Evolutionary conservation across 2,888 invertebrate species (phyloP).

Genomic region (Anoplius nigerrimus): DNA sequence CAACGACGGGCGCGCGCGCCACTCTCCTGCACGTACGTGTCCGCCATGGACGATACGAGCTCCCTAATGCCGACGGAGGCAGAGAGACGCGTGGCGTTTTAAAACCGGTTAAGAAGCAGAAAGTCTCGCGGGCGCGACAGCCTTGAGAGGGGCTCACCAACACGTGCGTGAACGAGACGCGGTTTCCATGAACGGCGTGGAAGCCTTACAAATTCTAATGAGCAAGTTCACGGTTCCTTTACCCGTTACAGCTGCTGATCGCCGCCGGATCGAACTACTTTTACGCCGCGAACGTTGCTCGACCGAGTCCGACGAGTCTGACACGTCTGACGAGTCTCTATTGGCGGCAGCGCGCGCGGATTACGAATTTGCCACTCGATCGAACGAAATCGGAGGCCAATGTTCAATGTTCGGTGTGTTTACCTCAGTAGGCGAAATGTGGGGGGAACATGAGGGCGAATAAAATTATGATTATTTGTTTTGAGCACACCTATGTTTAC

Average conservation of each 20-base stretch:
- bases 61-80: background rate
- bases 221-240: conserved; percentile 55
- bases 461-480: too few species aligned
- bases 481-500: too few species aligned
- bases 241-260: background rate
- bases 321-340: too few species aligned
- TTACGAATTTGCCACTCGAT: too few species aligned
- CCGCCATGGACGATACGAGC: too few species aligned
- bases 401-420: too few species aligned
- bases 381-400: too few species aligned
- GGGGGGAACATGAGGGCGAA: too few species aligned
- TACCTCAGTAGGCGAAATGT: too few species aligned
- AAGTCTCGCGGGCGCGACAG: conserved; percentile 42
- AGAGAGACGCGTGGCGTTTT: conserved; percentile 26
- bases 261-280: background rate
- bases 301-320: too few species aligned
- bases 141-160: conserved; percentile 45
- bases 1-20: background rate
- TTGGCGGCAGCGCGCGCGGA: too few species aligned
- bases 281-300: too few species aligned
- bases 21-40: background rate
- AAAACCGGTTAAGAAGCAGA: conserved; percentile 49
- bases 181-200: conserved; percentile 11
- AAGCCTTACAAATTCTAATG: conserved; percentile 51
- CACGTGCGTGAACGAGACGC: background rate